Evolutionary conservation across 2,113 vertebrate species (phyloP), one percentile per base, ranked within the genome.

Genomic region (Potamarius usumacintae): DNA sequence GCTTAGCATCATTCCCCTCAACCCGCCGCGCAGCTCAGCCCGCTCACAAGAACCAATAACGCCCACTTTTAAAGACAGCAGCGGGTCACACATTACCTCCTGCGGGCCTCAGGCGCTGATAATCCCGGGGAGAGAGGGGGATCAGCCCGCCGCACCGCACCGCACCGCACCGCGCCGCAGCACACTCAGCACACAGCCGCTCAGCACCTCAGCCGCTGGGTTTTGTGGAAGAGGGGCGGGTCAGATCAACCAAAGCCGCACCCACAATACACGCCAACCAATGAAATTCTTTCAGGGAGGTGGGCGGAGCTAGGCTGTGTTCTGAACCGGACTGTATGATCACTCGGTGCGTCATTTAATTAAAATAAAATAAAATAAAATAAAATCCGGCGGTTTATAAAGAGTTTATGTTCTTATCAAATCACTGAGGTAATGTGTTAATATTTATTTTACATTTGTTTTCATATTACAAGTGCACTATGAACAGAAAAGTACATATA

Each of bases 171-270:
- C 63, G n/a, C 83, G 17, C n/a, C 60, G 48, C 22, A 20, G 27
- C 69, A 62, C 25, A 22, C 42, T 42, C 4, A 58, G 4, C 52
- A 27, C 11, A 78, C 4, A 67, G 25, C 71, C 27, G 67, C 69
- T 83, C 81, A 81, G 69, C 34, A 7, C 4, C 57, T 22, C 83
- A 82, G 72, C 80, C 53, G 50, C 50, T 81, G 63, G 89, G 81
- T 90, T 90, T 90, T 90, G 91, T 90, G 86, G 85, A 82, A 77
- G 82, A 89, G 87, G 89, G 92, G 91, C 18, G 83, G 90, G 74
- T 74, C 76, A 76, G 60, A 69, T 1, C 60, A 67, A 30, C 0
- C 34, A 55, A 86, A 88, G 79, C 67, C 65, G 86, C 89, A 85
- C 90, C 92, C 74, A 85, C 53, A 55, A 9, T n/a, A 82, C 74